Conservation (phyloP, 2,888 invertebrate genomes). For the Cerastoderma edule region DNA sequence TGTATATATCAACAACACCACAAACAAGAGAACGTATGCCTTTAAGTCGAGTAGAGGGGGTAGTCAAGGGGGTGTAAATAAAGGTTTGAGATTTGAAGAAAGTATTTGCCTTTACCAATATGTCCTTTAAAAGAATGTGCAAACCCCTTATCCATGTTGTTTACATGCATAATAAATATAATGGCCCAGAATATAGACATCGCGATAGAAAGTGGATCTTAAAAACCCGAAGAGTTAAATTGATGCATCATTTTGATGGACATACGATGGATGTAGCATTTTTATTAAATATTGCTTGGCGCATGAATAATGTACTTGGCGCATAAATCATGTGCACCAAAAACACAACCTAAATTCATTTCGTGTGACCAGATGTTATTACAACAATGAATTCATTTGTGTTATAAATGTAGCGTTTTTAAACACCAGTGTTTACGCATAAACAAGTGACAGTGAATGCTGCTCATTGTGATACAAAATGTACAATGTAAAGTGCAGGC, state of each 20-base stretch:
- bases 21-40: conserved; percentile 3
- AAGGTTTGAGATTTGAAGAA: background rate
- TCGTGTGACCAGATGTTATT: conserved; percentile 4
- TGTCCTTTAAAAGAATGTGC: background rate
- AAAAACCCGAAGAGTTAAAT: too few relatives aligned
- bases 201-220: too few relatives aligned
- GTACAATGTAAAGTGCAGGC: conserved; percentile 10
- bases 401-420: background rate
- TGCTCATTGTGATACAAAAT: background rate
- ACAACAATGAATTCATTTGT: conserved; percentile 1
- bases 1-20: conserved; percentile 7
- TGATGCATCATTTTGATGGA: too few relatives aligned
- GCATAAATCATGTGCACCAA: background rate
- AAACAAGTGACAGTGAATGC: background rate
- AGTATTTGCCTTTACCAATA: conserved; percentile 6
- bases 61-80: background rate
- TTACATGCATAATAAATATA: conserved; percentile 6
- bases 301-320: too few relatives aligned
- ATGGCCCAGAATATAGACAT: background rate
- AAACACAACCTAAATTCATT: background rate
- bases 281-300: too few relatives aligned
- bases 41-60: too few relatives aligned
- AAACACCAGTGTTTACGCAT: background rate
- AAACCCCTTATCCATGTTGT: conserved; percentile 18
- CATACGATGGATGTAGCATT: too few relatives aligned